Evolutionary conservation across 2,888 invertebrate species (phyloP), one percentile per base, ranked within the genome.

Genomic region (Sacculina carcini): DNA sequence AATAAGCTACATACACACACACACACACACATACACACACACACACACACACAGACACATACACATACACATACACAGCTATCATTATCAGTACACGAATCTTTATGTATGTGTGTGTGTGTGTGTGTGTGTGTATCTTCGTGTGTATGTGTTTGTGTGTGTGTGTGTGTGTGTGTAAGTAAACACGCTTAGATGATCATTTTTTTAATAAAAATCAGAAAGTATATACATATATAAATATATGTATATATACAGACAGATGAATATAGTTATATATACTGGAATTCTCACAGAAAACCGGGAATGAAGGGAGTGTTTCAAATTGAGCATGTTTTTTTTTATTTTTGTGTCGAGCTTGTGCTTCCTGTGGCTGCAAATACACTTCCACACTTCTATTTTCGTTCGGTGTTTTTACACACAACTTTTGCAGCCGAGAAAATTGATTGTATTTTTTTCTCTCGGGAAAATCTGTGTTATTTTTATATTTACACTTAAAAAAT

Each of bases 41-140:
- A 24, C 38, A 51, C 32, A 39, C 31, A 40, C 31, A 39, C 50
- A 48, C 21, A 49, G 32, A 48, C 34, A 48, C 34, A 48, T 48
- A 48, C 34, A 48, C 5, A 10, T 19, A 10, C 34, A 38, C 16
- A 28, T 28, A 28, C 12, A 28, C 10, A 38, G 12, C 12, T 48
- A 42, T 28, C 21, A 21, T 44, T 36, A 52, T 48, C n/a, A 31
- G 42, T 38, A 47, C 47, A 29, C 31, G 23, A 32, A 6, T 48
- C 31, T 51, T 32, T 29, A 47, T 29, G 34, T 51, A 47, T 50
- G 28, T 50, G 28, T 50, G 28, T 50, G 28, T 50, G 24, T 47
- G 28, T 50, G 28, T 47, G 28, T 47, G 28, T 47, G 28, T 47
- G 28, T 47, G 28, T 47, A 47, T 47, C 21, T 47, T 26, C 28